Evolutionary conservation across 1,140 invertebrate genomes (phyloP).

Genomic region (Scaptodrosophila lebanonensis): DNA sequence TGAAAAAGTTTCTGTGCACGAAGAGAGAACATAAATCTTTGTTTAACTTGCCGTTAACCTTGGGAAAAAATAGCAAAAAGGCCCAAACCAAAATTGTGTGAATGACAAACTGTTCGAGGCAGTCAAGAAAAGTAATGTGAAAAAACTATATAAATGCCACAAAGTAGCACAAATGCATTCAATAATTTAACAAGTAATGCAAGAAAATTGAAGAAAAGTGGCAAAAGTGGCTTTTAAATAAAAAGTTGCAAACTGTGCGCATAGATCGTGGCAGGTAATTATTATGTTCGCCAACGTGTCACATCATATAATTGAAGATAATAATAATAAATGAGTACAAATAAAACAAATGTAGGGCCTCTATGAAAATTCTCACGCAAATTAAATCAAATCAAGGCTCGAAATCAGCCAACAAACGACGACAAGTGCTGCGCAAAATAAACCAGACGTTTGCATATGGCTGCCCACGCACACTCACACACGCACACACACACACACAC

Average conservation of each 20-base stretch:
- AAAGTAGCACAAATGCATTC: too few species aligned
- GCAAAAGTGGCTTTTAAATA: too few species aligned
- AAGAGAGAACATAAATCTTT: neutral
- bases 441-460: slow-evolving; percentile 51
- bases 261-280: too few species aligned
- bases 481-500: slow-evolving; percentile 17
- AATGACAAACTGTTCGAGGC: too few species aligned
- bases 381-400: slow-evolving; percentile 39
- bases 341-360: neutral
- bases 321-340: neutral
- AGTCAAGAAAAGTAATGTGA: too few species aligned
- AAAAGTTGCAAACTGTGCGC: too few species aligned
- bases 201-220: too few species aligned
- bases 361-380: slow-evolving; percentile 27
- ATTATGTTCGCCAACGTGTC: too few species aligned
- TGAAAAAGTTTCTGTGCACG: slow-evolving; percentile 26
- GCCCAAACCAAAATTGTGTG: slow-evolving; percentile 14
- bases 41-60: too few species aligned
- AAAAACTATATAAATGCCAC: too few species aligned
- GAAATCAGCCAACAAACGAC: slow-evolving; percentile 42
- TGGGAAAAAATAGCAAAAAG: too few species aligned
- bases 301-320: slow-evolving; percentile 1
- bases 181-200: too few species aligned
- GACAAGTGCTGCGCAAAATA: slow-evolving; percentile 64
- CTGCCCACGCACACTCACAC: slow-evolving; percentile 18